These are phyloP conservation scores for Gallinago stenura DNA, from an alignment of 2,797 vertebrate species.

Conservation along the genomic window DNA sequence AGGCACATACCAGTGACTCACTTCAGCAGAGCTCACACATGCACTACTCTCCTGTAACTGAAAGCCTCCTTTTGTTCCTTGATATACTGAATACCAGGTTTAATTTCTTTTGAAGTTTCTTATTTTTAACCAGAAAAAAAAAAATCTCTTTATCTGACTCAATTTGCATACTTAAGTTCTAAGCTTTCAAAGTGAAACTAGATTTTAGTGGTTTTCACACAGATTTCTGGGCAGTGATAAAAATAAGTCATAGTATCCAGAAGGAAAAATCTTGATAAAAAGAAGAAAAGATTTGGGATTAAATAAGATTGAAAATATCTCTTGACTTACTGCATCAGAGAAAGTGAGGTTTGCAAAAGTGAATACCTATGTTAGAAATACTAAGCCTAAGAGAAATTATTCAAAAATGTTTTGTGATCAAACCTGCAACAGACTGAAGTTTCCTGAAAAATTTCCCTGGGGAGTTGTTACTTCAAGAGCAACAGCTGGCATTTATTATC, in stretches of 20 bases:
- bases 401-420: not conserved
- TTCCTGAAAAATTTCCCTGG: not conserved
- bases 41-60: not conserved
- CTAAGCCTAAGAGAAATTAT: slow-evolving; percentile 25
- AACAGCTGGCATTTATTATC: not conserved
- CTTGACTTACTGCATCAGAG: not conserved
- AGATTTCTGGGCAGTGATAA: not conserved
- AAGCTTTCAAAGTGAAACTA: not conserved
- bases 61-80: not conserved
- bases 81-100: not conserved
- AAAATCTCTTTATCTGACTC: not conserved
- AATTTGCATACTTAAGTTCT: not conserved
- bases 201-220: not conserved
- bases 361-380: not conserved
- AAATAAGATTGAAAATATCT: not conserved
- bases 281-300: not conserved
- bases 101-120: not conserved
- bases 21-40: not conserved
- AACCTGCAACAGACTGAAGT: not conserved
- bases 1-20: not conserved
- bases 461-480: not conserved
- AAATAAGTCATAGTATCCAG: not conserved
- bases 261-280: not conserved
- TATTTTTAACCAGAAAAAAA: not conserved
- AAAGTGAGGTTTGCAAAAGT: not conserved